These are phyloP conservation scores for Seriola rivoliana DNA, from an alignment of 2,113 vertebrate species.

Conservation along the genomic window DNA sequence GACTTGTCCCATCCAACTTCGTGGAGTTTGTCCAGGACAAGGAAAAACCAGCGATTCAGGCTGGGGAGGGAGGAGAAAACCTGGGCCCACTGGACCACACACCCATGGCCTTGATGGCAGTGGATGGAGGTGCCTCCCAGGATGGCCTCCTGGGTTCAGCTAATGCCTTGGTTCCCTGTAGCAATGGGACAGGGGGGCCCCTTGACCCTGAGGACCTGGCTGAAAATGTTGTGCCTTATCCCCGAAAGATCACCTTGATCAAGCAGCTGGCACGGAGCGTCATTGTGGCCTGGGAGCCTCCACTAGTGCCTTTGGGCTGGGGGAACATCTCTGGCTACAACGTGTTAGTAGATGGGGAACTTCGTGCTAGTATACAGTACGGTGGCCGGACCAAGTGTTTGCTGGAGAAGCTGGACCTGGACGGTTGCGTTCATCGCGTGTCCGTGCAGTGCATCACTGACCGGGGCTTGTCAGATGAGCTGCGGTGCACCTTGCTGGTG, in stretches of 20 bases:
- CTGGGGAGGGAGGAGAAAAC: slow-evolving; percentile 79
- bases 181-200: slow-evolving; percentile 85
- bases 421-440: slow-evolving; percentile 90
- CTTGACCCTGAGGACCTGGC: slow-evolving; percentile 91
- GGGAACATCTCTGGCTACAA: slow-evolving; percentile 93
- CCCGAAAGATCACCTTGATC: slow-evolving; percentile 94
- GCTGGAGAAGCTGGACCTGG: slow-evolving; percentile 94
- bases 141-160: slow-evolving; percentile 72
- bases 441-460: slow-evolving; percentile 91
- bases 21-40: slow-evolving; percentile 97
- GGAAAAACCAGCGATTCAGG: slow-evolving; percentile 80
- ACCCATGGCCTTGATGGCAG: slow-evolving; percentile 65
- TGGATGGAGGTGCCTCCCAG: slow-evolving; percentile 75
- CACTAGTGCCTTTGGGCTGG: slow-evolving; percentile 90
- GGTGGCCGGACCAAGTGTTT: slow-evolving; percentile 91
- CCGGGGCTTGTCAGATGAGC: slow-evolving; percentile 91
- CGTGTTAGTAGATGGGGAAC: slow-evolving; percentile 92
- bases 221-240: slow-evolving; percentile 98
- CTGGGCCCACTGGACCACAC: slow-evolving; percentile 83
- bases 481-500: slow-evolving; percentile 94
- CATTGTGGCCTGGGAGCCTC: slow-evolving; percentile 97
- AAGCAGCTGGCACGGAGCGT: slow-evolving; percentile 98
- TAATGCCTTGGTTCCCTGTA: slow-evolving; percentile 78
- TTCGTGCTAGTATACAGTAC: slow-evolving; percentile 86
- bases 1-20: slow-evolving; percentile 98